Conservation (phyloP, 2,888 invertebrate species). For the Gonocerus acuteangulatus region DNA sequence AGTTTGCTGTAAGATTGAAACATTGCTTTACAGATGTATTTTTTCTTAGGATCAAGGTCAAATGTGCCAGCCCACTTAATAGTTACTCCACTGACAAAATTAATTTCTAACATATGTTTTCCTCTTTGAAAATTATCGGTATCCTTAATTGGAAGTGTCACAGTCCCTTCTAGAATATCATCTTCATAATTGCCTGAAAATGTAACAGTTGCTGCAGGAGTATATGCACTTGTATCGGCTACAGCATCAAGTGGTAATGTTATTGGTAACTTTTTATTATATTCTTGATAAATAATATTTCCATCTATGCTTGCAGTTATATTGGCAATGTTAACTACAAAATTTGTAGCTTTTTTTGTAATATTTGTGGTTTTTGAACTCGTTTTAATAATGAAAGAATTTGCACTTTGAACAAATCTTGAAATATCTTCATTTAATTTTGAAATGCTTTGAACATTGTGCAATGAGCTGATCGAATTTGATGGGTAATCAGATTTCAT, state of each 20-base stretch:
- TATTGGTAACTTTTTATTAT: slow-evolving; percentile 7
- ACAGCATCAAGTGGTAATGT: slow-evolving; percentile 7
- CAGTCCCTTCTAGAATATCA: background rate
- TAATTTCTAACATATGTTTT: background rate
- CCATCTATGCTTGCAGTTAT: background rate
- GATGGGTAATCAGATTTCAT: no score
- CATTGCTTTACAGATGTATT: slow-evolving; percentile 3
- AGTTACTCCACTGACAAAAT: background rate
- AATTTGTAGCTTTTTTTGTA: background rate
- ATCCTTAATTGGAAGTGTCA: slow-evolving; percentile 5
- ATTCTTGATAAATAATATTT: slow-evolving; percentile 1
- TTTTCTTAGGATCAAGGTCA: background rate
- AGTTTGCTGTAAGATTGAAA: slow-evolving; percentile 14
- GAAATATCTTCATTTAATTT: background rate
- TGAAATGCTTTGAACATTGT: background rate
- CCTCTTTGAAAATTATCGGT: background rate
- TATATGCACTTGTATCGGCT: slow-evolving; percentile 2
- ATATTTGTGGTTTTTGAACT: background rate
- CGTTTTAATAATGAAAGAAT: background rate
- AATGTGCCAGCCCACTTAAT: slow-evolving; percentile 4
- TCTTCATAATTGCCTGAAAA: background rate
- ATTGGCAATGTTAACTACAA: slow-evolving; percentile 3
- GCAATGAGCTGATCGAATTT: background rate
- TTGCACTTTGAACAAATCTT: background rate
- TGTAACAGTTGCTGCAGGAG: background rate